Conservation (phyloP, 1,140 invertebrate genomes). For the Heliconius eleuchia region DNA sequence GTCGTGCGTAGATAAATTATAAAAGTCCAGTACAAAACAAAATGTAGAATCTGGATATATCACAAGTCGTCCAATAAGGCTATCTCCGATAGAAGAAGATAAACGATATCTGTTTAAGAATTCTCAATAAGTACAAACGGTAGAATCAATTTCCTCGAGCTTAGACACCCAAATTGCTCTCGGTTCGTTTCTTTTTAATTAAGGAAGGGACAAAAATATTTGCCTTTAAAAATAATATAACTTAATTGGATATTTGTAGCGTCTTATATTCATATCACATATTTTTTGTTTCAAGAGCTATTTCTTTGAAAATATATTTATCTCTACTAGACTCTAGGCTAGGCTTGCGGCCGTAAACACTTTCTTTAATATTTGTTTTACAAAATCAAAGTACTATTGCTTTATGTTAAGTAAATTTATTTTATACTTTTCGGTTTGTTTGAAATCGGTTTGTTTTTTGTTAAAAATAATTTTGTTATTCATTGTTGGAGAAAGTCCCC, state of each 20-base stretch:
- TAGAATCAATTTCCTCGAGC: slow-evolving; percentile 1
- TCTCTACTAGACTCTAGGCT: too few relatives aligned
- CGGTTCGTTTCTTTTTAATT: slow-evolving; percentile 12
- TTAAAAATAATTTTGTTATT: too few relatives aligned
- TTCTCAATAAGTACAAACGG: slow-evolving; percentile 12
- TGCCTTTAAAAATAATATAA: not conserved
- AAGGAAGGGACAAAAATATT: slow-evolving; percentile 4
- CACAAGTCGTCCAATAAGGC: not conserved
- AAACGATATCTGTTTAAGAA: slow-evolving; percentile 11
- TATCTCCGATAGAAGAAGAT: slow-evolving; percentile 5
- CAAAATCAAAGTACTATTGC: too few relatives aligned
- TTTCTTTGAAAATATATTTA: too few relatives aligned
- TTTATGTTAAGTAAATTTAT: too few relatives aligned
- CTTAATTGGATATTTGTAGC: slow-evolving; percentile 4
- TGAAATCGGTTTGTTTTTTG: too few relatives aligned
- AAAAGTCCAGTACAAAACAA: too few relatives aligned
- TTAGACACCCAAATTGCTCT: slow-evolving; percentile 2
- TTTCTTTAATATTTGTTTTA: too few relatives aligned
- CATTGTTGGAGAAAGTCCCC: too few relatives aligned
- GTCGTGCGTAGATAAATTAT: too few relatives aligned
- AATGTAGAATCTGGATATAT: not conserved
- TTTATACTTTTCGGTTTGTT: too few relatives aligned
- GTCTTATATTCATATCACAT: not conserved
- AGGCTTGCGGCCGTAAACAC: too few relatives aligned
- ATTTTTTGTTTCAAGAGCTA: not conserved